Conservation (phyloP, 2,797 vertebrate species). For the Petrocephalus schoutedeni region DNA sequence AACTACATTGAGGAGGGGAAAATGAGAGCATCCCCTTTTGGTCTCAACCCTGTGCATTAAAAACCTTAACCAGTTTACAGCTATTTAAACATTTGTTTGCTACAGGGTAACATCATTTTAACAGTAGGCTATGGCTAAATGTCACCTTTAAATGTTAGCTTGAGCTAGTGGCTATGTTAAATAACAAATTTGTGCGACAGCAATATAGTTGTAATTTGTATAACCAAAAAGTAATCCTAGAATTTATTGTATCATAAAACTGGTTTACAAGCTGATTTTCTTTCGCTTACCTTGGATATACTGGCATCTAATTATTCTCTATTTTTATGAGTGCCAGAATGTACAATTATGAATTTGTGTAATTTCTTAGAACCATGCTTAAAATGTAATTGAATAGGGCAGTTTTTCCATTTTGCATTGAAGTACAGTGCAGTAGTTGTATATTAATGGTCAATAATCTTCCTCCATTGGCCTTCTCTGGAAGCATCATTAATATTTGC, state of each 20-base stretch:
- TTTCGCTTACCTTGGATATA: neutral
- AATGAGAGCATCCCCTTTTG: neutral
- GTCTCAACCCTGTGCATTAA: neutral
- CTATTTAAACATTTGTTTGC: neutral
- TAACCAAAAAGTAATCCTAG: neutral
- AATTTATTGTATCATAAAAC: neutral
- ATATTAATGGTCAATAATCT: neutral
- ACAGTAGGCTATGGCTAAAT: neutral
- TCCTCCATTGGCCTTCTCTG: neutral
- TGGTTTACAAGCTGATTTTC: neutral
- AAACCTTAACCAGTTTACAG: neutral
- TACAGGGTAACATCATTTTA: neutral
- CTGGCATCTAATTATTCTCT: neutral
- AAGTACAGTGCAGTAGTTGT: neutral
- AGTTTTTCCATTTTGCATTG: neutral
- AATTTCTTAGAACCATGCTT: neutral
- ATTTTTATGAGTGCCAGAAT: neutral
- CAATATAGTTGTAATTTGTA: neutral
- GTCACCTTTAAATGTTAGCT: neutral
- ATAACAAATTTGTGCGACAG: neutral
- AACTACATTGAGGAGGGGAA: neutral
- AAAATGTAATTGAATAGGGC: neutral
- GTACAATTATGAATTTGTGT: neutral
- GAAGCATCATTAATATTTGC: neutral
- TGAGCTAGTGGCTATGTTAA: neutral